Base-by-base conservation (phyloP, 2,797 vertebrate species). In the Micrastur ruficollis region DNA sequence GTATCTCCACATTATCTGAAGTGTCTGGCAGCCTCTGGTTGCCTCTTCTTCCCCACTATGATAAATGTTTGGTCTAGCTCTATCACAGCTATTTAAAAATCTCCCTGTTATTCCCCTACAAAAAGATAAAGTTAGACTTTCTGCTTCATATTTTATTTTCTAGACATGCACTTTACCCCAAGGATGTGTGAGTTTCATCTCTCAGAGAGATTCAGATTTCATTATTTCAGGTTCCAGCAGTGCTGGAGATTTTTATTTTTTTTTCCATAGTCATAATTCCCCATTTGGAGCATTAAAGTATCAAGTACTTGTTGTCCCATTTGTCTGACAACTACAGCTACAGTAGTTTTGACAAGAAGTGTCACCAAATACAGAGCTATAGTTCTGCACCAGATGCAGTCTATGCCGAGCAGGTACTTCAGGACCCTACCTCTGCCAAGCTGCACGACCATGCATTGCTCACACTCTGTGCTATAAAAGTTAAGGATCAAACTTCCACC, bases 361-460 rank as follows among this genome's bases (percentile, higher is more conserved):
- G 89, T 88, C 66, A 83, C 32, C 52, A 59, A 49, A 58, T 8
- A 44, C 29, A 29, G 67, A 70, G 20, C 14, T 70, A 12, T 47
- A 62, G 20, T 70, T 44, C 46, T 56, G 49, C 46, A 68, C 14
- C 70, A 66, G 25, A 61, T 2, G 4, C 27, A 58, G 56, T 9
- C 34, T n/a, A 1, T 8, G 14, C 26, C 29, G 9, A 83, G 29
- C 5, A 1, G 47, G 44, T 15, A 55, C 34, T 56, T 68, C 59
- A 66, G 40, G 47, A 81, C 34, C 9, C 25, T 44, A 23, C 40
- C 59, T 47, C 52, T 66, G 55, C 44, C 31, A 66, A 14, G 27
- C 36, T 46, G 7, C 1, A 2, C 11, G 13, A 71, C 34, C 47
- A 80, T 2, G 1, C 8, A 3, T 3, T 32, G 34, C 36, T 61